Evolutionary conservation across 2,113 vertebrate species (phyloP), one percentile per base, ranked within the genome.

Genomic region (Chlorocebus sabaeus): DNA sequence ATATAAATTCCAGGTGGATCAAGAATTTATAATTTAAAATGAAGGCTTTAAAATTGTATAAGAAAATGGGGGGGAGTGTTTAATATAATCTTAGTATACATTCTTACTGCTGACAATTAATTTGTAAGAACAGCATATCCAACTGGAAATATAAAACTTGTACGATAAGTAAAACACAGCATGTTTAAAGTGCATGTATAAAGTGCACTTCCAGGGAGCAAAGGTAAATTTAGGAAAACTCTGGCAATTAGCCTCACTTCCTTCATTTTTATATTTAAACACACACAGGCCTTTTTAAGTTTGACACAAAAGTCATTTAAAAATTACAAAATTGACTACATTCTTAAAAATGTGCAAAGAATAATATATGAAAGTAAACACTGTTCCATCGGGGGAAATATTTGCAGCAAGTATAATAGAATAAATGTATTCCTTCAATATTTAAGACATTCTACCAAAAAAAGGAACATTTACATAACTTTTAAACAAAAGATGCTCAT

Each of bases 181-280:
- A 35, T 72, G 40, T 40, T n/a, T 18, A 55, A 55, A 55, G 52
- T 55, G 52, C 18, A 11, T 22, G 27, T 50, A 43, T 89, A 30
- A 45, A 13, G 6, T 61, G 1, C 6, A 40, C 45, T 14, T 95
- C 61, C 5, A 61, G 27, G 72, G 11, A 88, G 11, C 55, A 82
- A 78, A 93, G 89, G 67, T 89, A 80, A 75, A 79, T 75, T 55
- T 55, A 55, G 48, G 64, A 22, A 55, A 70, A 57, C 50, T 22
- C 40, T 80, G 45, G 68, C 14, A 59, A n/a, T 81, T 73, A 81
- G 32, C 75, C 4, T 73, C 22, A 76, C 40, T 20, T 79, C 30
- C 22, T 88, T 96, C 50, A 84, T 80, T 68, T 93, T 89, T n/a
- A 86, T 50, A n/a, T 92, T 61, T 90, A 73, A 95, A 95, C n/a